Base-by-base conservation (phyloP, 2,888 invertebrate species). In the Mythimna albipuncta region DNA sequence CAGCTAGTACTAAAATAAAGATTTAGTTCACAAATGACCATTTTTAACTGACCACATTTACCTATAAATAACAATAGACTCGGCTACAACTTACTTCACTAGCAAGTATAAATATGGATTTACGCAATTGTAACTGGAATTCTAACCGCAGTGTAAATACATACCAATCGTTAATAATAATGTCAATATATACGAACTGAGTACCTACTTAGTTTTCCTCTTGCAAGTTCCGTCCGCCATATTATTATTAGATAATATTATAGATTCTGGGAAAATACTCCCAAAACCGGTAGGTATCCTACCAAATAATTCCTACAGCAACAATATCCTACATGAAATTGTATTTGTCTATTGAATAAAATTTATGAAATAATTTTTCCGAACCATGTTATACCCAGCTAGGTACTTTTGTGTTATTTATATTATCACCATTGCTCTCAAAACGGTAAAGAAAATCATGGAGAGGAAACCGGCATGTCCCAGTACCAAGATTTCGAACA, bases 41-140 rank as follows among this genome's bases (percentile, higher is more conserved):
- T 16, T 77, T 52, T 6, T 35, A 41, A 38, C 10, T 38, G 38
- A 11, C n/a, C 38, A 38, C n/a, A 38, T 61, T 19, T 35, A 44
- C n/a, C 26, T 52, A 62, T 44, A 75, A 69, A 70, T 55, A 79
- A 41, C 10, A 16, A 61, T 26, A 19, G 47, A 16, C 44, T 50
- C 16, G 19, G n/a, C 26, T 44, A 21, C 16, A 7, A 74, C 50
- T 64, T 26, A 26, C 52, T 44, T 59, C 52, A 72, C 50, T 10
- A 7, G 13, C 21, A 16, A 57, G 52, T 74, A 63, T 82, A 66
- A 73, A 80, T 72, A 82, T 44, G 13, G 4, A 44, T 61, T 57
- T 74, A 79, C 55, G 55, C 66, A 63, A 66, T 69, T 65, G 7
- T 82, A 19, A 82, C 69, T 70, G 65, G 79, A 81, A 81, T 63